These are phyloP conservation scores for Ivindomyrus marchei DNA, from an alignment of 2,113 vertebrate genomes.

Conservation along the genomic window DNA sequence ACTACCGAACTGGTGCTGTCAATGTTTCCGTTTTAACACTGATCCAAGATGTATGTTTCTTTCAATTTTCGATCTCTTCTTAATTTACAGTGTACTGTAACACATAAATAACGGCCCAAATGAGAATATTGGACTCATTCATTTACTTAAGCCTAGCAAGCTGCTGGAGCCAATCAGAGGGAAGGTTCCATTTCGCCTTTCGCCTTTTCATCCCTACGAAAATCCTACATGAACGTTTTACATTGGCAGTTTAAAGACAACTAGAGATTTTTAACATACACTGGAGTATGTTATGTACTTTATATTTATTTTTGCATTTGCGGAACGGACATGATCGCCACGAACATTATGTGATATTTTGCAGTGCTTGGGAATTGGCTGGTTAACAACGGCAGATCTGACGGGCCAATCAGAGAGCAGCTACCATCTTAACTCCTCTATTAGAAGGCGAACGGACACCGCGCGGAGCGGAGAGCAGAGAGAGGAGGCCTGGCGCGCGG, in stretches of 20 bases:
- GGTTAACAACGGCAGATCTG: conserved; percentile 70
- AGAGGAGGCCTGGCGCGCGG: conserved; percentile 76
- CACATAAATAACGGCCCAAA: background rate
- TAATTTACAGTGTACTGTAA: background rate
- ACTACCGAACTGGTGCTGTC: conserved; percentile 22
- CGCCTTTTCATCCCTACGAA: conserved; percentile 31
- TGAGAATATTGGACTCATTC: conserved; percentile 27
- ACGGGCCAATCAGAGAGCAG: conserved; percentile 82
- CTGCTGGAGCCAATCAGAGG: conserved; percentile 55
- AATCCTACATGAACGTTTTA: background rate
- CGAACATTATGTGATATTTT: conserved; percentile 61
- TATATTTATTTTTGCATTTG: conserved; percentile 12
- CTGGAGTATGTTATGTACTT: background rate
- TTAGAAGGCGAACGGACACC: conserved; percentile 82
- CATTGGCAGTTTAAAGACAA: background rate
- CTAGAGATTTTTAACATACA: background rate
- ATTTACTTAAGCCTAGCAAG: conserved; percentile 54
- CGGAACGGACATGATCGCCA: conserved; percentile 13
- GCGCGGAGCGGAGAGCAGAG: conserved; percentile 86
- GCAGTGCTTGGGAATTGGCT: conserved; percentile 82
- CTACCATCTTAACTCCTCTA: conserved; percentile 77
- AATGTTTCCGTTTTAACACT: background rate
- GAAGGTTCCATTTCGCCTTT: conserved; percentile 58
- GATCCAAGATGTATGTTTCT: background rate
- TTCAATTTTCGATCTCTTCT: background rate